A percentile compares a stretch with the other conserved stretches of the same genome.
Conservation (phyloP, 2,113 vertebrate species). For the Pleuronectes platessa region DNA sequence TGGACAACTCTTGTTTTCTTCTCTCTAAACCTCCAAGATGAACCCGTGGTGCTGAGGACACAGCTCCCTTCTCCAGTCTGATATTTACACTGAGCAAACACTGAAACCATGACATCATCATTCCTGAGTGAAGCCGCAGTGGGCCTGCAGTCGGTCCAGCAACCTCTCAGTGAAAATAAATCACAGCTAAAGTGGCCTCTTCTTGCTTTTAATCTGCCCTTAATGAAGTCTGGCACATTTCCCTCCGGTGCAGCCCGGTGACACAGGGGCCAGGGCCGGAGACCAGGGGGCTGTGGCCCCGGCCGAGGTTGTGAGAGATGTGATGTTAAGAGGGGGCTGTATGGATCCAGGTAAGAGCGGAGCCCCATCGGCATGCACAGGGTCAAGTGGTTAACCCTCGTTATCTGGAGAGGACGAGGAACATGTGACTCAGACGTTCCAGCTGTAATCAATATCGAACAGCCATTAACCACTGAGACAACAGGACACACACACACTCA, state of each 20-base stretch:
- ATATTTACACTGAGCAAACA: slow-evolving; percentile 77
- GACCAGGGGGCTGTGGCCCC: slow-evolving; percentile 40
- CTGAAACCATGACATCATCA: slow-evolving; percentile 76
- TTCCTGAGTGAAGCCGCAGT: slow-evolving; percentile 48
- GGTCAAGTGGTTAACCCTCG: slow-evolving; percentile 78
- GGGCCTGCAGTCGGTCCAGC: slow-evolving; percentile 54
- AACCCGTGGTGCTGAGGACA: slow-evolving; percentile 62
- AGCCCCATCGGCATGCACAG: slow-evolving; percentile 57
- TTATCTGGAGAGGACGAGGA: slow-evolving; percentile 71
- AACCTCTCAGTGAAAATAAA: slow-evolving; percentile 70
- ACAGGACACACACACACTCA: slow-evolving; percentile 36
- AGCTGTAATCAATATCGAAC: slow-evolving; percentile 76
- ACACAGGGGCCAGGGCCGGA: slow-evolving; percentile 32
- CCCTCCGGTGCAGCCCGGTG: slow-evolving; percentile 49
- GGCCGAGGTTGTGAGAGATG: slow-evolving; percentile 18
- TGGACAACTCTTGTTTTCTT: slow-evolving; percentile 17
- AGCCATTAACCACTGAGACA: slow-evolving; percentile 74
- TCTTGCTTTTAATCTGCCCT: slow-evolving; percentile 68
- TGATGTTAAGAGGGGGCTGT: background rate
- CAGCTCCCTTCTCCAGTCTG: slow-evolving; percentile 53
- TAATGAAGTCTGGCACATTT: slow-evolving; percentile 69
- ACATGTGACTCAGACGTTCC: slow-evolving; percentile 65
- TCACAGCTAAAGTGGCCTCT: slow-evolving; percentile 57
- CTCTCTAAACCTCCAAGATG: slow-evolving; percentile 30
- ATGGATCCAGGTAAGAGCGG: slow-evolving; percentile 48